Percentiles rank a stretch among this genome's conserved stretches.
Evolutionary conservation across 2,888 invertebrate genomes (phyloP).

Genomic region (Acanthosepion esculentum): DNA sequence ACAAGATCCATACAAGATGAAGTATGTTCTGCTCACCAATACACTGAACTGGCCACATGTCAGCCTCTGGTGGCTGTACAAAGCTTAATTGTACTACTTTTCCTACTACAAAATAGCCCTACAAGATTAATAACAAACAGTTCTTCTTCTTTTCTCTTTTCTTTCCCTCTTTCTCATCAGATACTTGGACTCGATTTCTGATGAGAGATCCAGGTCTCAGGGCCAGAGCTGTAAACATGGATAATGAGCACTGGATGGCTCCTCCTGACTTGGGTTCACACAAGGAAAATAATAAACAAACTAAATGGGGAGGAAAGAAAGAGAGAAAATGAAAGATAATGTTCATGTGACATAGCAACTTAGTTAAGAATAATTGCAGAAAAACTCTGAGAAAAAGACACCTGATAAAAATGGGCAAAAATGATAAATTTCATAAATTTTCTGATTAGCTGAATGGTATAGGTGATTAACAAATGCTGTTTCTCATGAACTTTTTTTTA

Average conservation of each 20-base stretch:
- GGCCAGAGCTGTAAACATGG: conserved; percentile 15
- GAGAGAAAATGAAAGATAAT: not conserved
- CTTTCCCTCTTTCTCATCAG: not conserved
- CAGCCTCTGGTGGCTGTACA: conserved; percentile 33
- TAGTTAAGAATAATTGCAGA: conserved; percentile 8
- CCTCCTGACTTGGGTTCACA: not conserved
- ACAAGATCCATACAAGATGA: conserved; percentile 33
- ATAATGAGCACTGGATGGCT: conserved; percentile 20
- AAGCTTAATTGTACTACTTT: conserved; percentile 33
- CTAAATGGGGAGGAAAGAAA: not conserved
- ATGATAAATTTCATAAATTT: not conserved
- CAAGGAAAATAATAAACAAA: not conserved
- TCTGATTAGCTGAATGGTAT: not conserved
- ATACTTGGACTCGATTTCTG: not conserved
- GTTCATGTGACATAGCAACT: not conserved
- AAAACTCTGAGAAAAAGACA: conserved; percentile 33
- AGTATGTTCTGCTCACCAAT: not conserved
- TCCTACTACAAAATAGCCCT: not conserved
- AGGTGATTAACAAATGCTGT: conserved; percentile 16
- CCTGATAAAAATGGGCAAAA: conserved; percentile 1
- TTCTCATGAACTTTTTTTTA: not conserved
- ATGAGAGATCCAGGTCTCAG: not conserved
- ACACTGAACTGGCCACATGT: conserved; percentile 20
- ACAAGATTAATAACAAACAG: conserved; percentile 33
- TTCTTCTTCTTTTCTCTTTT: not conserved